These are phyloP conservation scores for Tautogolabrus adspersus DNA, from an alignment of 2,113 vertebrate genomes.

Conservation along the genomic window DNA sequence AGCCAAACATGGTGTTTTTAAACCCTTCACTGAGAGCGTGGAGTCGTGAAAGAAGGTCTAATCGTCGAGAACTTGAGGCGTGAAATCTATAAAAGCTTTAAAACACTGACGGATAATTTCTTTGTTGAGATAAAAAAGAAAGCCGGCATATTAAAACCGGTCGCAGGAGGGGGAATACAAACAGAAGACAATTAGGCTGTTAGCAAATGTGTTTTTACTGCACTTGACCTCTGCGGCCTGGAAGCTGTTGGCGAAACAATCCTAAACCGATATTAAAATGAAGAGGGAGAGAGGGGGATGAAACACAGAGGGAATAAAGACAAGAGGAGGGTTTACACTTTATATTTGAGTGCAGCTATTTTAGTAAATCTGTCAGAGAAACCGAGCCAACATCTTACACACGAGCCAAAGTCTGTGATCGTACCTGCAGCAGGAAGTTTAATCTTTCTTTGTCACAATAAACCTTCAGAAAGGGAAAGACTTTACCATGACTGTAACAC, in stretches of 20 bases:
- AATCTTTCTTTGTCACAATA: not conserved
- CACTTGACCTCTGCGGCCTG: constrained; percentile 46
- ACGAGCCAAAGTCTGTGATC: no score
- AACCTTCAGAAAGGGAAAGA: not conserved
- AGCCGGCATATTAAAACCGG: constrained; percentile 45
- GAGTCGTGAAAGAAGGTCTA: constrained; percentile 63
- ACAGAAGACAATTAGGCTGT: constrained; percentile 56
- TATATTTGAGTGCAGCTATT: not conserved
- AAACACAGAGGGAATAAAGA: not conserved
- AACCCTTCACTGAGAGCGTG: constrained; percentile 8
- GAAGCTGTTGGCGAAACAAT: constrained; percentile 46
- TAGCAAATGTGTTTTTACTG: constrained; percentile 55
- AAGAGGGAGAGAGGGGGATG: not conserved
- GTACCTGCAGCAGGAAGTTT: not conserved
- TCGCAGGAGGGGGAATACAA: constrained; percentile 22
- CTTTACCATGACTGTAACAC: not conserved
- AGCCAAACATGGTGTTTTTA: constrained; percentile 15
- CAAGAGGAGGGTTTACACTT: not conserved
- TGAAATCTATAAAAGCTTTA: constrained; percentile 68
- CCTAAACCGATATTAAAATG: constrained; percentile 10
- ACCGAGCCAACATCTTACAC: no score
- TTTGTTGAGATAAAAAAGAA: constrained; percentile 63
- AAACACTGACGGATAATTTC: constrained; percentile 68
- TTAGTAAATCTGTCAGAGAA: no score
- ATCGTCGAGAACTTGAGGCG: constrained; percentile 66